Evolutionary conservation across 2,888 invertebrate genomes (phyloP).

Genomic region (Malacosoma neustria): DNA sequence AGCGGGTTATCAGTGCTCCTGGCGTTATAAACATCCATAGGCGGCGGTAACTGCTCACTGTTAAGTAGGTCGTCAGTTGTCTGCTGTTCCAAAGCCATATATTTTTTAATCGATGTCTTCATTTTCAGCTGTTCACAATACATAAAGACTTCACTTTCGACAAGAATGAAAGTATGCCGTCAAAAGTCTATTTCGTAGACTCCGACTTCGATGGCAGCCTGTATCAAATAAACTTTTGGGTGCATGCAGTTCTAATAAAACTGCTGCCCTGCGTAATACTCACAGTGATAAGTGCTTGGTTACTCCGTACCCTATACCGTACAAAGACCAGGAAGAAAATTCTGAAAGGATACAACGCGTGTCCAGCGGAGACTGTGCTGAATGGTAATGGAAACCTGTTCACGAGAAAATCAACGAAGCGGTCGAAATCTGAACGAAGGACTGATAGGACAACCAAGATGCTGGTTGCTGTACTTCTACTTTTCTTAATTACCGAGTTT

Average conservation of each 20-base stretch:
- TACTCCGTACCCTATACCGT: constrained; percentile 82
- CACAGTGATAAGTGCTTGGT: constrained; percentile 82
- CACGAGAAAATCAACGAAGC: constrained; percentile 50
- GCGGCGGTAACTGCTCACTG: too few species aligned
- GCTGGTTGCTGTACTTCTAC: constrained; percentile 88
- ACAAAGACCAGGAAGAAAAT: constrained; percentile 79
- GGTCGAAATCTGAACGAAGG: constrained; percentile 54
- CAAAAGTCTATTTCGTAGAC: constrained; percentile 63
- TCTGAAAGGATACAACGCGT: constrained; percentile 65
- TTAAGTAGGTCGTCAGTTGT: too few species aligned
- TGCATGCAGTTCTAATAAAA: constrained; percentile 87
- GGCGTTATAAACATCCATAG: too few species aligned
- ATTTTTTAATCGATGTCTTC: too few species aligned
- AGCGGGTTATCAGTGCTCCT: too few species aligned
- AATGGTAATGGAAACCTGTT: constrained; percentile 55
- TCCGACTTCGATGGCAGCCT: constrained; percentile 75
- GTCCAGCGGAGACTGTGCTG: constrained; percentile 41
- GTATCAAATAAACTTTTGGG: constrained; percentile 86
- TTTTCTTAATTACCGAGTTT: constrained; percentile 92
- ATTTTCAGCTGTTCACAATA: constrained; percentile 59
- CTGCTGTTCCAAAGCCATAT: too few species aligned
- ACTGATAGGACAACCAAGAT: constrained; percentile 91
- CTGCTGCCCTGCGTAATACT: constrained; percentile 85
- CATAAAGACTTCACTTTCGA: constrained; percentile 45
- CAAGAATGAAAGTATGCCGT: constrained; percentile 37